A percentile compares a stretch with the other conserved stretches of the same genome.
These are phyloP conservation scores for Rynchops niger DNA, from an alignment of 2,113 vertebrate genomes.

Conservation along the genomic window DNA sequence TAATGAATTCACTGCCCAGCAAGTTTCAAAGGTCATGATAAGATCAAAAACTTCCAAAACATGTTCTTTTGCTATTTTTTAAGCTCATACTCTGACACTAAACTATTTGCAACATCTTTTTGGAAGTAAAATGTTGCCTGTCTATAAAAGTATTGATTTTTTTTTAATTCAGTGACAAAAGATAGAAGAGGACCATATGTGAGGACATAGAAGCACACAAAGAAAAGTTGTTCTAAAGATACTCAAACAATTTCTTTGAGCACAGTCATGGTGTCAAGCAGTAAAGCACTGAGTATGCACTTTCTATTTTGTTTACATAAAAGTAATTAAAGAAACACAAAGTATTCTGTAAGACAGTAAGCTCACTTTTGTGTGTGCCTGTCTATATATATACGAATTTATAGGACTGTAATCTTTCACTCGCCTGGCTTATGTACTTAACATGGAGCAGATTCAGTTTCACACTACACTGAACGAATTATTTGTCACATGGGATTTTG, in stretches of 20 bases:
- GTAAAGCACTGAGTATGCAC: background rate
- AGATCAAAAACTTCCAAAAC: constrained; percentile 24
- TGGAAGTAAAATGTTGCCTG: constrained; percentile 36
- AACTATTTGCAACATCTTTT: constrained; percentile 5
- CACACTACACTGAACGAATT: fast-evolving
- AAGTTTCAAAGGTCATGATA: constrained; percentile 15
- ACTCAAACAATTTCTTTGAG: background rate
- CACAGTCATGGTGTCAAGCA: background rate
- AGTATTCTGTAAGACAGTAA: background rate
- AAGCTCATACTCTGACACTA: background rate
- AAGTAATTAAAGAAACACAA: background rate
- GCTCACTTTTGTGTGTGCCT: background rate
- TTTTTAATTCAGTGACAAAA: background rate
- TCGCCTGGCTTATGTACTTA: background rate
- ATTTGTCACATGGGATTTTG: background rate
- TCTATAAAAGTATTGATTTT: constrained; percentile 1
- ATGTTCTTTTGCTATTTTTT: constrained; percentile 23
- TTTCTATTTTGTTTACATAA: background rate
- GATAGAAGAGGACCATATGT: background rate
- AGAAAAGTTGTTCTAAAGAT: background rate
- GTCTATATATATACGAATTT: background rate
- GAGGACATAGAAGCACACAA: background rate
- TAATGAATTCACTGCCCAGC: constrained; percentile 5
- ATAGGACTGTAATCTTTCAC: background rate
- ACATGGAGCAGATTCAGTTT: background rate